phyloP scores from a whole-genome alignment of 2,797 vertebrate genomes.

The Okamejei kenojei region DNA sequence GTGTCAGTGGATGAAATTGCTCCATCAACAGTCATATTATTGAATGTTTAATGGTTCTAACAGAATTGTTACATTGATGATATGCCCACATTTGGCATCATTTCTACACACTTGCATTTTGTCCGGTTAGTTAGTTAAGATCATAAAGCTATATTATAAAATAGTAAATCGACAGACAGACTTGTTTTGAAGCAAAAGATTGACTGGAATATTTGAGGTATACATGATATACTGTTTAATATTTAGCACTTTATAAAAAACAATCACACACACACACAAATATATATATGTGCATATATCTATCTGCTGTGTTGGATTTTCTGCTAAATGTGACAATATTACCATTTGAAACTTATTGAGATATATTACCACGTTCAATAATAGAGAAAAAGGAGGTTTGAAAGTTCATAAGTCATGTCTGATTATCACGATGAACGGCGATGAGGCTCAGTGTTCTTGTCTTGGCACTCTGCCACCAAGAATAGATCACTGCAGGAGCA shows the following conservation, averaged over 20 bases:
- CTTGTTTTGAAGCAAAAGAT: neutral
- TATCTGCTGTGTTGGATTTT: neutral
- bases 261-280: neutral
- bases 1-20: neutral
- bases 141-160: no score
- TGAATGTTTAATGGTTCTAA: neutral
- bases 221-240: neutral
- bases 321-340: neutral
- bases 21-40: neutral
- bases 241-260: neutral
- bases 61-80: neutral
- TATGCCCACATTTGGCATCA: neutral
- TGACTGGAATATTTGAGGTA: neutral
- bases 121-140: conserved; percentile 8
- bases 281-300: neutral
- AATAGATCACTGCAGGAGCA: neutral
- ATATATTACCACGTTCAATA: neutral
- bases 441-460: neutral
- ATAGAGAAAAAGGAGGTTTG: neutral
- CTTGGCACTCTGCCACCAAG: neutral
- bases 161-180: neutral
- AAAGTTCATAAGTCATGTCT: neutral
- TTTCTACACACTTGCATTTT: conserved; percentile 21
- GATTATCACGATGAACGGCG: neutral
- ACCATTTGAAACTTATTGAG: neutral